phyloP scores from a whole-genome alignment of 2,888 invertebrate genomes.

The Hemicrepidius hirtus region DNA sequence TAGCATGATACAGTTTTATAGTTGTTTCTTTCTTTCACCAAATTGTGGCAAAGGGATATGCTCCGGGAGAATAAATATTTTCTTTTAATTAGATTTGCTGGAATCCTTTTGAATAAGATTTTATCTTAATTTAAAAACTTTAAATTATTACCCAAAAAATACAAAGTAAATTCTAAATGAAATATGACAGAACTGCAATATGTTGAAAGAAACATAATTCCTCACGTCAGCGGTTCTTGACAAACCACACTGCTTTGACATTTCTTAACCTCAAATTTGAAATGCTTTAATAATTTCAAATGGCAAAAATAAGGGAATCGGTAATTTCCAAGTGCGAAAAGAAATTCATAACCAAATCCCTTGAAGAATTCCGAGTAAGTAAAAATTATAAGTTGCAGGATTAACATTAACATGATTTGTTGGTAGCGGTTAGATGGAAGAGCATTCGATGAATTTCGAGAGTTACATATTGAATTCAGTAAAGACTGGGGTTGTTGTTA shows the following conservation, averaged over 20 bases:
- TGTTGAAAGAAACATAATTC: too few relatives aligned
- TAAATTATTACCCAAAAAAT: too few relatives aligned
- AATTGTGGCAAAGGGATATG: neutral
- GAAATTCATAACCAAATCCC: conserved; percentile 79
- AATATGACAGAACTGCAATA: too few relatives aligned
- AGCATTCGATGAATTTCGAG: conserved; percentile 82
- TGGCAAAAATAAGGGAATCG: conserved; percentile 79
- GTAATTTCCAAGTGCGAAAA: conserved; percentile 83
- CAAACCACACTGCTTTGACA: too few relatives aligned
- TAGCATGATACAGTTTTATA: neutral
- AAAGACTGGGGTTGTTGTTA: conserved; percentile 89
- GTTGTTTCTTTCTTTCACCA: neutral
- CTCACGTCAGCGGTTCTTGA: too few relatives aligned
- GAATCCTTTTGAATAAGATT: too few relatives aligned
- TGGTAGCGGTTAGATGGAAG: conserved; percentile 88
- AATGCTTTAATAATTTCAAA: conserved; percentile 39
- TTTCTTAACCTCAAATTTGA: conserved; percentile 15
- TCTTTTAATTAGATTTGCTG: too few relatives aligned
- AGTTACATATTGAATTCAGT: conserved; percentile 83
- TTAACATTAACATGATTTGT: conserved; percentile 60
- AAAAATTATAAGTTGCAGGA: conserved; percentile 12
- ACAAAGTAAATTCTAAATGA: too few relatives aligned
- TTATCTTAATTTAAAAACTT: too few relatives aligned
- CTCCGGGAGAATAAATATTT: too few relatives aligned
- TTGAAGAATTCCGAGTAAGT: conserved; percentile 79